phyloP scores from a whole-genome alignment of 92 coral and sea anemone species.

The Siderastrea radians region DNA sequence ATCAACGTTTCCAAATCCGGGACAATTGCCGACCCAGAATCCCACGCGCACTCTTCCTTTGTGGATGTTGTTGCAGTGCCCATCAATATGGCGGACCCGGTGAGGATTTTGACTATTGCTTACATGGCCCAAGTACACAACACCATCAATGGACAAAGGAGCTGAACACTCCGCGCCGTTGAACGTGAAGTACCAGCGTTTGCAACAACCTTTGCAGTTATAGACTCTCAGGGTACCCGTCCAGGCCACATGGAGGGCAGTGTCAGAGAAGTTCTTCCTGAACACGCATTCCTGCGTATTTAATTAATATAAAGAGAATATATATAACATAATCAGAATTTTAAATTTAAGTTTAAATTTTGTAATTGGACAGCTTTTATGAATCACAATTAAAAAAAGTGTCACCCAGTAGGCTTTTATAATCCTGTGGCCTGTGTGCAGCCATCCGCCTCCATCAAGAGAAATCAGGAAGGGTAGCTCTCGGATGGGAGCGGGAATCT shows the following conservation, averaged over 20 bases:
- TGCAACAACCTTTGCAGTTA: not conserved
- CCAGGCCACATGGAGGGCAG: slow-evolving; percentile 2
- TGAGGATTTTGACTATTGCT: not conserved
- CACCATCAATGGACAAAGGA: slow-evolving; percentile 3
- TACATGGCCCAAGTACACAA: not conserved
- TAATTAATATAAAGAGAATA: not conserved
- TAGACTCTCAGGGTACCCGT: not conserved
- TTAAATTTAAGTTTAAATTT: too few relatives aligned
- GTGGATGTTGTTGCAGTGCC: slow-evolving; percentile 12
- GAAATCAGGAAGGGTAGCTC: too few relatives aligned
- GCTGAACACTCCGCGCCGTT: slow-evolving; percentile 5
- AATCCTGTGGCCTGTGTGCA: too few relatives aligned
- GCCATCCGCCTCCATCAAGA: too few relatives aligned
- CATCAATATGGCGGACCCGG: slow-evolving; percentile 21
- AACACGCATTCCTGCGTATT: not conserved
- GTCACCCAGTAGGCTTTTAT: too few relatives aligned
- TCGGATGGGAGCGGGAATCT: too few relatives aligned
- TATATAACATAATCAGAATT: too few relatives aligned
- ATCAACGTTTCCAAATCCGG: not conserved
- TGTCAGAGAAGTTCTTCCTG: slow-evolving; percentile 3
- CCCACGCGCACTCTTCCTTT: slow-evolving; percentile 14
- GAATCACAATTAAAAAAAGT: too few relatives aligned
- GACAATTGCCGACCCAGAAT: slow-evolving; percentile 8
- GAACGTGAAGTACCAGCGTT: slow-evolving; percentile 16
- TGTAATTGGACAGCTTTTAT: too few relatives aligned